phyloP scores from a whole-genome alignment of 2,113 vertebrate species.

The Dolichallabes microphthalmus region DNA sequence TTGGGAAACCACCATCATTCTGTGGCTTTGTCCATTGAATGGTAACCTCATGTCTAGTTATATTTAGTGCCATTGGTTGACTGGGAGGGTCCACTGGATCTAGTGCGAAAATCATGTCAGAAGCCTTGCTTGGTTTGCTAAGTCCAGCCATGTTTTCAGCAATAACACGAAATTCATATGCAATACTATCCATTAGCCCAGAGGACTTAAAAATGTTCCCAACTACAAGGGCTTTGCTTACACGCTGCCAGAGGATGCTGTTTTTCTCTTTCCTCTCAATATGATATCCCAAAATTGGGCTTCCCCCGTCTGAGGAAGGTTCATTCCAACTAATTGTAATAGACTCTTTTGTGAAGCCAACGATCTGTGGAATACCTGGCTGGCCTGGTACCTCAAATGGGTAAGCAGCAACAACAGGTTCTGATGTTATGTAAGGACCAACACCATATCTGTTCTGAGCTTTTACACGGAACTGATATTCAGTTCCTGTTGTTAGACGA shows the following conservation, averaged over 20 bases:
- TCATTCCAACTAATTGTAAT: constrained; percentile 96
- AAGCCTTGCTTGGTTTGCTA: constrained; percentile 93
- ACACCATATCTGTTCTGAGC: constrained; percentile 95
- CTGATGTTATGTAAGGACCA: constrained; percentile 83
- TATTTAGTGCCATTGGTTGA: constrained; percentile 87
- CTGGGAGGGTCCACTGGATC: constrained; percentile 93
- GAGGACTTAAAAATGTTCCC: constrained; percentile 95
- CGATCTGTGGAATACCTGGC: constrained; percentile 87
- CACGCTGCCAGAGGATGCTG: constrained; percentile 92
- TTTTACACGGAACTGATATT: constrained; percentile 97
- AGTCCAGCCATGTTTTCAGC: constrained; percentile 96
- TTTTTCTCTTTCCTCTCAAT: constrained; percentile 96
- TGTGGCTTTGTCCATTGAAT: constrained; percentile 94
- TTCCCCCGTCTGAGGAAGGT: constrained; percentile 91
- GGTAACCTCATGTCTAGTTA: constrained; percentile 92
- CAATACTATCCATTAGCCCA: constrained; percentile 91
- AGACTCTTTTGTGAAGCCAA: constrained; percentile 86
- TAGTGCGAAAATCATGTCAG: constrained; percentile 84
- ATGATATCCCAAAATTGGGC: constrained; percentile 91
- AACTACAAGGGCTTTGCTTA: constrained; percentile 85
- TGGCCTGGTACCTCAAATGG: constrained; percentile 94
- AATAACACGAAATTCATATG: constrained; percentile 92
- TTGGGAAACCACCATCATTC: constrained; percentile 94
- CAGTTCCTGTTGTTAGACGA: constrained; percentile 84
- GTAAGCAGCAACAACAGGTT: constrained; percentile 84